These are phyloP conservation scores for Pluvianellus socialis DNA, from an alignment of 2,113 vertebrate species.

Conservation along the genomic window DNA sequence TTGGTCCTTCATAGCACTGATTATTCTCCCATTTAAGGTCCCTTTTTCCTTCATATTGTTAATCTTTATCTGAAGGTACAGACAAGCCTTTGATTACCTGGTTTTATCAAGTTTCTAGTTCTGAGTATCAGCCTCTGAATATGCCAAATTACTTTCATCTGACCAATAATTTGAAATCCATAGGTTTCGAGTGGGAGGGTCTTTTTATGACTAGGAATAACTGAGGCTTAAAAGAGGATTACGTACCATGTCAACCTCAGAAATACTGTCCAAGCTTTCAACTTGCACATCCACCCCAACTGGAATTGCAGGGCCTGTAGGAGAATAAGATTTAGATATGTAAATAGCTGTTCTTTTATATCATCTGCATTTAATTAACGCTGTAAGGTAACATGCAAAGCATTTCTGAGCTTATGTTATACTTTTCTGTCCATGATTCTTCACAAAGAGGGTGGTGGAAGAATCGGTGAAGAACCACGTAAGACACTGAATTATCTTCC, in stretches of 20 bases:
- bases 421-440: not conserved
- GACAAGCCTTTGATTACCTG: not conserved
- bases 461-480: not conserved
- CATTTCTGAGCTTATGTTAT: not conserved
- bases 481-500: not conserved
- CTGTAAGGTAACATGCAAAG: not conserved
- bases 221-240: not conserved
- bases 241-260: conserved; percentile 95
- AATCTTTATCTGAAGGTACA: not conserved
- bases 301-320: conserved; percentile 90
- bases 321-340: conserved; percentile 35
- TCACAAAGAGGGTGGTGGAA: not conserved
- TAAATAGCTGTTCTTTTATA: not conserved
- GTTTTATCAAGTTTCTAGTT: not conserved
- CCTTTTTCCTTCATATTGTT: not conserved
- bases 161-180: not conserved
- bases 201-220: not conserved
- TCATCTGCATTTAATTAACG: not conserved
- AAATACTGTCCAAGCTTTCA: conserved; percentile 96
- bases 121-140: not conserved
- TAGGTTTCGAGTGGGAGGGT: not conserved
- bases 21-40: not conserved
- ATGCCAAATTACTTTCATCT: not conserved
- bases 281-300: conserved; percentile 95
- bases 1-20: not conserved